phyloP scores from a whole-genome alignment of 2,888 invertebrate species.

The Drosophila picticornis region DNA sequence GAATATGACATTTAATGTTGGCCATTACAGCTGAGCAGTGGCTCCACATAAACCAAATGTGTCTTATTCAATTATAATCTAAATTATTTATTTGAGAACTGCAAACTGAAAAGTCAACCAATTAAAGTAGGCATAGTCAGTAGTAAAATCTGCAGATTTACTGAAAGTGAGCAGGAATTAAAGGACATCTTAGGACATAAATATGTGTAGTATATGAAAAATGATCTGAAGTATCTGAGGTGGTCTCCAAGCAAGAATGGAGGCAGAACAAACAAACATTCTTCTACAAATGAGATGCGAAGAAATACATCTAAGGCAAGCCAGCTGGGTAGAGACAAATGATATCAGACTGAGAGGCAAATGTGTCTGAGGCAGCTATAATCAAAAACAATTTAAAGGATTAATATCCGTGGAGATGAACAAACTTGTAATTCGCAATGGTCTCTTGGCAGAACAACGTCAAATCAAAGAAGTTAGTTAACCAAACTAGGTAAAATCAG shows the following conservation, averaged over 20 bases:
- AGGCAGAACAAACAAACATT: not conserved
- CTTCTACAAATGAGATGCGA: not conserved
- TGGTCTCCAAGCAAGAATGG: not conserved
- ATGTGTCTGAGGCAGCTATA: not conserved
- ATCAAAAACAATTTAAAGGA: rapidly evolving
- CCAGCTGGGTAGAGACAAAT: not conserved
- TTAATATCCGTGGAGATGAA: not conserved
- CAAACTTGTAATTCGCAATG: not conserved
- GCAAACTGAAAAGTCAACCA: not conserved
- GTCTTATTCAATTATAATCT: not conserved
- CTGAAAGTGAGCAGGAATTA: not conserved
- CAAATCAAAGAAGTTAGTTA: not conserved
- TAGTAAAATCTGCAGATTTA: not conserved
- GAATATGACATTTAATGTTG: conserved; percentile 8
- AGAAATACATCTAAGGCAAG: not conserved
- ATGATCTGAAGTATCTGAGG: not conserved
- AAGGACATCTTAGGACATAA: not conserved
- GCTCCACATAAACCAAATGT: not conserved
- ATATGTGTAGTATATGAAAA: not conserved
- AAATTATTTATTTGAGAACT: not conserved
- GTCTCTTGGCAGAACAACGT: too few relatives aligned
- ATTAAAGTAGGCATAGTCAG: not conserved
- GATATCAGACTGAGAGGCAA: not conserved
- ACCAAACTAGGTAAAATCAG: not conserved
- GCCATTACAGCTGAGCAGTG: not conserved